These are phyloP conservation scores for Anabas testudineus DNA, from an alignment of 2,797 vertebrate genomes.

Conservation along the genomic window DNA sequence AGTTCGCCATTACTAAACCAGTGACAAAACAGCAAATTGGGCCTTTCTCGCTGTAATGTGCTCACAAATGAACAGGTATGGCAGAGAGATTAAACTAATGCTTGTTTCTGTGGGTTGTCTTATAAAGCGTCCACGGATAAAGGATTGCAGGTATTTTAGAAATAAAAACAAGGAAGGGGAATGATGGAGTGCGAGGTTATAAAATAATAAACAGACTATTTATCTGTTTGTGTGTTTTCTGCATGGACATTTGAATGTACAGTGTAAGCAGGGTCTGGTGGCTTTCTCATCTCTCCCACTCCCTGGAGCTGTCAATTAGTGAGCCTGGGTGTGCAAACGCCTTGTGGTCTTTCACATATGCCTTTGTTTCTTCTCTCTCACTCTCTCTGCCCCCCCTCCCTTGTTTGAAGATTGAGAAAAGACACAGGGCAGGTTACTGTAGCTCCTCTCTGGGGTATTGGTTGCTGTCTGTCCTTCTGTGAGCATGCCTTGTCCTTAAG, in stretches of 20 bases:
- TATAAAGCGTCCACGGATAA: conserved; percentile 13
- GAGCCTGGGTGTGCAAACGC: conserved; percentile 74
- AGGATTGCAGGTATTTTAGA: conserved; percentile 32
- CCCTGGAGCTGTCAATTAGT: conserved; percentile 86
- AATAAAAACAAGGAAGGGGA: conserved; percentile 4
- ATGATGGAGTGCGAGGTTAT: conserved; percentile 10
- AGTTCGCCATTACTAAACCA: conserved; percentile 70
- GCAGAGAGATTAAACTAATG: conserved; percentile 49
- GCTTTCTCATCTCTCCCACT: conserved; percentile 69
- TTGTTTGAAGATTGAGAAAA: conserved; percentile 84
- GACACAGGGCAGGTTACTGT: conserved; percentile 81
- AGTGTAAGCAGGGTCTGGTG: conserved; percentile 51
- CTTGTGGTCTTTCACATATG: conserved; percentile 78
- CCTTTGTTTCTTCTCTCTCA: conserved; percentile 79
- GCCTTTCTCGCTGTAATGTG: conserved; percentile 46
- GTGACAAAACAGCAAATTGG: conserved; percentile 74
- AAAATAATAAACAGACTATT: conserved; percentile 12
- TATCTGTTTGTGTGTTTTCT: conserved; percentile 24
- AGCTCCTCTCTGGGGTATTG: conserved; percentile 70
- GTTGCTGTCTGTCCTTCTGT: conserved; percentile 60
- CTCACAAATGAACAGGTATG: conserved; percentile 41
- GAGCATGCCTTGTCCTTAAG: conserved; percentile 61
- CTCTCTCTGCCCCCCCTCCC: conserved; percentile 44
- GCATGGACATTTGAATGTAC: conserved; percentile 52
- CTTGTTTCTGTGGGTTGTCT: conserved; percentile 41